Evolutionary conservation across 2,797 vertebrate species (phyloP), one percentile per base, ranked within the genome.

Genomic region (Hyperoplus immaculatus): DNA sequence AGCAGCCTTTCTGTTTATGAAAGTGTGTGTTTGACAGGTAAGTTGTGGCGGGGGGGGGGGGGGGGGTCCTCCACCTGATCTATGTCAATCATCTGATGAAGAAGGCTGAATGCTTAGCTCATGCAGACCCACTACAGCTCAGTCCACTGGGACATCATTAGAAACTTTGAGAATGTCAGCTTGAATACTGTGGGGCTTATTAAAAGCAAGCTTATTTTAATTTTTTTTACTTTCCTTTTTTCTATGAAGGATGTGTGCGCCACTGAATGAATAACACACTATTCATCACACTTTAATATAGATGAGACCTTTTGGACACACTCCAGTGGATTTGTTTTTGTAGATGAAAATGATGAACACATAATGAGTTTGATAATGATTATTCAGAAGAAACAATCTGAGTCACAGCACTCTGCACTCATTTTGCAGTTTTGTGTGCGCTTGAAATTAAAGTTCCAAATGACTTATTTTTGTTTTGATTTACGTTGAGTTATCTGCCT

Each of bases 71-170:
- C 41, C 63, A 43, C 29, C 29, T 29, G 29, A 29, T 41, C 74
- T 64, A 55, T 46, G 51, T 84, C 54, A 82, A 54, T 70, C 45
- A 82, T 74, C 42, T 42, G 65, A 71, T 45, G 43, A 77, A 63
- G 76, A 71, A 78, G 56, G 54, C 13, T 88, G 68, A 85, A 79
- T 70, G 77, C 75, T 68, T 75, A 74, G 74, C 69, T 82, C 61
- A 64, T 51, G 80, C 80, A 75, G 77, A 86, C 74, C 78, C 75
- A 84, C 77, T 64, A 8, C 62, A 16, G 56, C 72, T 83, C 72
- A 67, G 70, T 77, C 78, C 83, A 72, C 69, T 10, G 68, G 90
- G 87, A 87, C 79, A 59, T 89, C 81, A 84, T 92, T 90, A 91
- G 74, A 16, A 75, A 81, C 66, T 85, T 64, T 54, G 54, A 80